phyloP scores from a whole-genome alignment of 92 coral and sea anemone genomes.

The Blastomussa wellsi region DNA sequence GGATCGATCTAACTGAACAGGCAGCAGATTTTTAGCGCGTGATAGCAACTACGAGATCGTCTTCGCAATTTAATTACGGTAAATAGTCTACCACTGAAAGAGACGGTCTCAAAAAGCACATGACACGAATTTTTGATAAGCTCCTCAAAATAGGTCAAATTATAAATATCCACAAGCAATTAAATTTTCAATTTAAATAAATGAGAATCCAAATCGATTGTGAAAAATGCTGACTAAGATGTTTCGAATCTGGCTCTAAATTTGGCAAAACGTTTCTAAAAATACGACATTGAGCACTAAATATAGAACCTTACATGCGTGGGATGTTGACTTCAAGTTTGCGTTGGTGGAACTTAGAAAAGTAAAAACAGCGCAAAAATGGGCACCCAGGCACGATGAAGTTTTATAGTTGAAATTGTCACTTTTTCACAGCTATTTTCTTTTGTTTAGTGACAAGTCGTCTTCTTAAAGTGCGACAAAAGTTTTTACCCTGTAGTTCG shows the following conservation, averaged over 20 bases:
- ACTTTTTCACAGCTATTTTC: neutral
- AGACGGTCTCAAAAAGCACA: neutral
- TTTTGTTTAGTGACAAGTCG: neutral
- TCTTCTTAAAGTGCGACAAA: neutral
- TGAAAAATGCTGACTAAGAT: neutral
- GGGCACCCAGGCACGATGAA: neutral
- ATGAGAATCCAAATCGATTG: neutral
- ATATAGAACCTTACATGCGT: neutral
- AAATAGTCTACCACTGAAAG: neutral
- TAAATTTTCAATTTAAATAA: neutral
- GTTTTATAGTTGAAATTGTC: neutral
- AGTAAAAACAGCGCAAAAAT: neutral
- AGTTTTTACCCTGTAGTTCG: neutral
- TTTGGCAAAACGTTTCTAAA: neutral
- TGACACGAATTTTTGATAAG: neutral
- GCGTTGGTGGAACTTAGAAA: neutral
- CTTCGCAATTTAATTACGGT: neutral
- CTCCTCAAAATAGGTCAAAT: neutral
- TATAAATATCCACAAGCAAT: neutral
- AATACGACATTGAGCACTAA: neutral
- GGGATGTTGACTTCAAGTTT: neutral
- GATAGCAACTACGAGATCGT: neutral
- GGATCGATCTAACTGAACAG: too few relatives aligned
- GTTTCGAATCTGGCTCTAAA: neutral
- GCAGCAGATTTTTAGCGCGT: neutral